Conservation (phyloP, 2,113 vertebrate genomes). For the Merops nubicus region DNA sequence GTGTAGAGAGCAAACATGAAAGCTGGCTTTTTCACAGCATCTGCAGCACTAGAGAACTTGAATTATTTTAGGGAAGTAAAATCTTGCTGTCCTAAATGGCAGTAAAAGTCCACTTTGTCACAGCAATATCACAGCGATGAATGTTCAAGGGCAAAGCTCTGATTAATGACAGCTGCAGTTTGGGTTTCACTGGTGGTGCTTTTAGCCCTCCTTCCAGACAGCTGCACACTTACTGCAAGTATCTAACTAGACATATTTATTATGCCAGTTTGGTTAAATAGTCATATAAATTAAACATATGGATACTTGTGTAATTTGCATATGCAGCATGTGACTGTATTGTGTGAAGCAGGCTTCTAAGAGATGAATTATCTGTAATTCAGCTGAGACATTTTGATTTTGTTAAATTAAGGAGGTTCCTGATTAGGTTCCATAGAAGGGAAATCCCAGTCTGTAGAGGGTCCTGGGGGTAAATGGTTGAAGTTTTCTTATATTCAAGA, state of each 20-base stretch:
- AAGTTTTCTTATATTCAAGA: not conserved
- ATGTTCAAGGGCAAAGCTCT: conserved; percentile 58
- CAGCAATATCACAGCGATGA: not conserved
- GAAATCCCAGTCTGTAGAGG: not conserved
- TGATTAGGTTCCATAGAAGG: not conserved
- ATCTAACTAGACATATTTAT: conserved; percentile 63
- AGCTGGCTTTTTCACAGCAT: not conserved
- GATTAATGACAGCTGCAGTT: conserved; percentile 66
- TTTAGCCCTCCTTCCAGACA: conserved; percentile 60
- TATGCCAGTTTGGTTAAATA: conserved; percentile 49
- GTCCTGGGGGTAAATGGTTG: not conserved
- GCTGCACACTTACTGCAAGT: conserved; percentile 60
- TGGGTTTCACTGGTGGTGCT: conserved; percentile 36
- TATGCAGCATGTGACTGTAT: not conserved
- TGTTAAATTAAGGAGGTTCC: not conserved
- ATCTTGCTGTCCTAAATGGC: not conserved
- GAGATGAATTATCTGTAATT: not conserved
- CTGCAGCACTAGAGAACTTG: not conserved
- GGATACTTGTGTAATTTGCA: conserved; percentile 37
- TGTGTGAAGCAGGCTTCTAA: not conserved
- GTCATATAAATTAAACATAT: conserved; percentile 31
- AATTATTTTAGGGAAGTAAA: conserved; percentile 36
- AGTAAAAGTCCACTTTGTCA: conserved; percentile 54
- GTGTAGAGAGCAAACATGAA: not conserved
- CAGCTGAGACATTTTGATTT: not conserved